Evolutionary conservation across 2,888 invertebrate species (phyloP), one percentile per base, ranked within the genome.

Genomic region (Yponomeuta sedellus): DNA sequence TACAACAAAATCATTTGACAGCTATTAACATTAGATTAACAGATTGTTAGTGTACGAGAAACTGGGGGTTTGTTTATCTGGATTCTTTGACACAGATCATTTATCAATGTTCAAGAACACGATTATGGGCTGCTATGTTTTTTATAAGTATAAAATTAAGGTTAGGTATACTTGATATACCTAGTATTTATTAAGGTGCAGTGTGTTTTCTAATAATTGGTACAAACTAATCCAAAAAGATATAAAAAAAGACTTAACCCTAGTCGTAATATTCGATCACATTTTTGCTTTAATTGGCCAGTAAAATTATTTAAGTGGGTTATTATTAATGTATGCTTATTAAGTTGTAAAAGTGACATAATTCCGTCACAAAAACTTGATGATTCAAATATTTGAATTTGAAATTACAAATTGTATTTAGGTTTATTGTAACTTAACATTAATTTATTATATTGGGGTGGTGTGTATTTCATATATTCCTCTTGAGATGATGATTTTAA

Each of bases 201-300:
- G 61, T 61, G 34, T 25, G 12, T 16, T 61, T 20, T 19, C n/a
- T 3, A 12, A 40, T 40, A 28, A 63, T 63, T 52, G 44, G 22
- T 63, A 20, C 63, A 63, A 63, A 44, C 20, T 44, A 61, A 66
- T 44, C 19, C 61, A 10, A 61, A 66, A 61, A 61, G n/a, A 25
- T 20, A 59, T 39, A 66, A 66, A 64, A 66, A 66, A 66, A 63
- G 66, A 66, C 66, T 66, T 66, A 66, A 64, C 64, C 67, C 67
- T 67, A 67, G 67, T 67, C 67, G 61, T 59, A 44, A 57, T 61
- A 34, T 66, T 56, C 10, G n/a, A n/a, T 10, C 39, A 28, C 22
- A 28, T 40, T 19, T 44, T n/a, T 5, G 19, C 25, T 52, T 44
- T 19, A 63, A 44, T 66, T 66, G 66, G 66, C 58, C 66, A 66